phyloP scores from a whole-genome alignment of 2,888 invertebrate species.

The Cremastinae sp. region DNA sequence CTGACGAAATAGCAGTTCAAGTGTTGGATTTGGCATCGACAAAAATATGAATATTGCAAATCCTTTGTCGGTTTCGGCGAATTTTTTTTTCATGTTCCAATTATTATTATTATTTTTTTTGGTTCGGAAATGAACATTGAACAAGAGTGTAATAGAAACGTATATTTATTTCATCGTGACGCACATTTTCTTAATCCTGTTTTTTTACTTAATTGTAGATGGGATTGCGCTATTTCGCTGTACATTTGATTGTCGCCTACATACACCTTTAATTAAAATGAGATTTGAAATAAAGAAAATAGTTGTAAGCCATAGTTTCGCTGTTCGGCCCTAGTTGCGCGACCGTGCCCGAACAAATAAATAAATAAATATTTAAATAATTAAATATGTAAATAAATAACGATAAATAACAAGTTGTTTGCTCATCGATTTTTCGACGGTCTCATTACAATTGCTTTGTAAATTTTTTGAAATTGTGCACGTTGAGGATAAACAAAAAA shows the following conservation, averaged over 20 bases:
- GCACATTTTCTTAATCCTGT: constrained; percentile 64
- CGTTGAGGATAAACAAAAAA: constrained; percentile 21
- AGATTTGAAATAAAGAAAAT: constrained; percentile 33
- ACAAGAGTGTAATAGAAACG: constrained; percentile 70
- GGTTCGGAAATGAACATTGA: constrained; percentile 46
- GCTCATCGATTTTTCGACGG: too few species aligned
- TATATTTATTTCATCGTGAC: constrained; percentile 75
- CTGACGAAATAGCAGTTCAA: too few species aligned
- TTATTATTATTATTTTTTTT: constrained; percentile 28
- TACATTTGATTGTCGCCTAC: constrained; percentile 54
- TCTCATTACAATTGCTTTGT: too few species aligned
- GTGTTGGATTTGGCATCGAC: too few species aligned
- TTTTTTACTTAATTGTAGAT: constrained; percentile 69
- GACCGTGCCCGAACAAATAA: constrained; percentile 47
- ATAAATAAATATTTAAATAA: constrained; percentile 15
- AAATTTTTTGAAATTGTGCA: too few species aligned
- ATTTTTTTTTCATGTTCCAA: constrained; percentile 13
- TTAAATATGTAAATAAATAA: too few species aligned
- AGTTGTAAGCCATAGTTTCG: background rate
- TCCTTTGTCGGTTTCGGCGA: background rate
- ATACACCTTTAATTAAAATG: constrained; percentile 41
- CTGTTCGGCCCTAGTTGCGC: too few species aligned
- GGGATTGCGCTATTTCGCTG: constrained; percentile 61
- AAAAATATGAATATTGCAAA: too few species aligned
- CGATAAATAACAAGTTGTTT: too few species aligned